A percentile compares a stretch with the other conserved stretches of the same genome.
Conservation (phyloP, 2,113 vertebrate genomes). For the Myotis davidii region DNA sequence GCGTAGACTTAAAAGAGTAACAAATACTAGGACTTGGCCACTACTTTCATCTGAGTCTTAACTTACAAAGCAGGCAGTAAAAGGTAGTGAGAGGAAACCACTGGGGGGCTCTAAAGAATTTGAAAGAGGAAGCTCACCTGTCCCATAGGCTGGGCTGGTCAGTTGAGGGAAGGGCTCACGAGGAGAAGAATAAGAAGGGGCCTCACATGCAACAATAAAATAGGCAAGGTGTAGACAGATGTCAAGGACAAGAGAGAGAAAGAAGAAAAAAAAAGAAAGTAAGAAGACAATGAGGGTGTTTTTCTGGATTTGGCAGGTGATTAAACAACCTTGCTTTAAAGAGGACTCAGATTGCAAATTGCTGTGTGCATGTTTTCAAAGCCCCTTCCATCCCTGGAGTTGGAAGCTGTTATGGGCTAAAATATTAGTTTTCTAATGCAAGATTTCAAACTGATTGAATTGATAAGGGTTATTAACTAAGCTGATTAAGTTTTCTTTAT, state of each 20-base stretch:
- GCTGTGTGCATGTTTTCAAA: background rate
- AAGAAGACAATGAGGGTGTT: background rate
- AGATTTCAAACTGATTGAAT: background rate
- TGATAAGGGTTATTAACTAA: background rate
- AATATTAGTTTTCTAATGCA: background rate
- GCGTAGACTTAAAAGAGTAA: background rate
- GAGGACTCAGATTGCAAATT: background rate
- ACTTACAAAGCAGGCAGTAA: background rate
- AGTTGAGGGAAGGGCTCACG: background rate
- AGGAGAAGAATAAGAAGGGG: background rate
- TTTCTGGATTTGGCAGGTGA: background rate
- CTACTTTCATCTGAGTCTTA: background rate
- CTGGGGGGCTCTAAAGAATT: background rate
- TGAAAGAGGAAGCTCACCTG: background rate
- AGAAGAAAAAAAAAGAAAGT: background rate
- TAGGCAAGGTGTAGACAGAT: background rate
- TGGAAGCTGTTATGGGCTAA: background rate
- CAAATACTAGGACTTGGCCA: background rate
- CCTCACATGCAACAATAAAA: rapidly evolving
- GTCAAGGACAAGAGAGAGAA: background rate
- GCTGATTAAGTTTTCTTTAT: background rate
- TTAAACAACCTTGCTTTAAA: background rate
- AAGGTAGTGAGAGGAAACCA: background rate
- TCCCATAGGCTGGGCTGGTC: background rate
- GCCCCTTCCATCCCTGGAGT: background rate